Conservation (phyloP, 2,888 invertebrate species). For the Cheilosia scutellata region DNA sequence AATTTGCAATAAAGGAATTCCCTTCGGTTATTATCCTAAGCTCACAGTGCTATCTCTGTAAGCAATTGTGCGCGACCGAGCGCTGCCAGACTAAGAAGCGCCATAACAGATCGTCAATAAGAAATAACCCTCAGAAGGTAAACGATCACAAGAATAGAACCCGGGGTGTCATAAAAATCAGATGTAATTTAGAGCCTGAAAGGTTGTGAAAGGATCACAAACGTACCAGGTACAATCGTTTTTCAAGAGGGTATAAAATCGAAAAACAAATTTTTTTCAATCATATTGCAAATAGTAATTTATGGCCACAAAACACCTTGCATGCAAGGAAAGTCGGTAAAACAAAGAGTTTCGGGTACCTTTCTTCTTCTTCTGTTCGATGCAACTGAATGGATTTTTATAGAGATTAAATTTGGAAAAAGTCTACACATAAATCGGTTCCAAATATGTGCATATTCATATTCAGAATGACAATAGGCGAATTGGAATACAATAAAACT, state of each 20-base stretch:
- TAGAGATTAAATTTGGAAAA: conserved; percentile 32
- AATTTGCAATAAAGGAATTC: conserved; percentile 64
- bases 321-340: conserved; percentile 17
- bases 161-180: conserved; percentile 35
- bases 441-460: conserved; percentile 12
- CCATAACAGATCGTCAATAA: conserved; percentile 66
- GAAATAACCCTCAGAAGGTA: conserved; percentile 29
- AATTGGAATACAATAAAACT: conserved; percentile 38
- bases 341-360: conserved; percentile 33
- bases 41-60: conserved; percentile 3
- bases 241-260: conserved; percentile 71
- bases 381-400: conserved; percentile 24
- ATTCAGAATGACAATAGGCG: conserved; percentile 53
- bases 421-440: conserved; percentile 26
- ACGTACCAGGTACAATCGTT: conserved; percentile 70
- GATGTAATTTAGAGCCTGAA: conserved; percentile 60
- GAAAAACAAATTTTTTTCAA: conserved; percentile 67
- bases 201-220: conserved; percentile 63
- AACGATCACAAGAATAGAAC: conserved; percentile 2
- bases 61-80: conserved; percentile 13
- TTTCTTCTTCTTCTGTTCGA: neutral
- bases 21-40: conserved; percentile 47
- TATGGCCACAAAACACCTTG: conserved; percentile 66
- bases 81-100: conserved; percentile 67
- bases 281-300: conserved; percentile 67